Evolutionary conservation across 2,113 vertebrate genomes (phyloP).

Genomic region (Oreochromis aureus): DNA sequence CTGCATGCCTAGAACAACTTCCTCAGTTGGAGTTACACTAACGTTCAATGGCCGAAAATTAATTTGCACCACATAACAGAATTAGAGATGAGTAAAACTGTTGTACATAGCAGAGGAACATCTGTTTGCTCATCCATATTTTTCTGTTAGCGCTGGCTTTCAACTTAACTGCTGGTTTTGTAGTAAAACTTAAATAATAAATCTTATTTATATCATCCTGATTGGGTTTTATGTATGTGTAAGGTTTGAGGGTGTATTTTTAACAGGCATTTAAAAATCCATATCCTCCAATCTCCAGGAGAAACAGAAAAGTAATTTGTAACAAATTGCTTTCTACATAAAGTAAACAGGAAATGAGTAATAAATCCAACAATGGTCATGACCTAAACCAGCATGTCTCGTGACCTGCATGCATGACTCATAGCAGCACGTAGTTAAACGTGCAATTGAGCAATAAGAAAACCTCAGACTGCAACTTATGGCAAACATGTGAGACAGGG

Average conservation of each 20-base stretch:
- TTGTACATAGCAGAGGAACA: background rate
- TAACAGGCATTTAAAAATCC: background rate
- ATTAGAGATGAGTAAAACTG: background rate
- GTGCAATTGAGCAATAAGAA: background rate
- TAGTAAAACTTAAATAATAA: background rate
- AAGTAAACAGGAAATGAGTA: background rate
- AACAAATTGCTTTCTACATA: background rate
- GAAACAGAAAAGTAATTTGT: background rate
- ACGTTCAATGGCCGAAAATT: background rate
- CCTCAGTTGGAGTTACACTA: background rate
- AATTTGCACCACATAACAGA: background rate
- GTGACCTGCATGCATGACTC: background rate
- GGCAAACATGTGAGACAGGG: background rate
- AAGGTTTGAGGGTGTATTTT: background rate
- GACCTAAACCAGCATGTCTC: background rate
- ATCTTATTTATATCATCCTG: background rate
- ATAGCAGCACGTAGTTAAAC: background rate
- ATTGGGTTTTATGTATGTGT: background rate
- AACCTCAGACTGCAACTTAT: background rate
- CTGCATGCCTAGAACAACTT: background rate
- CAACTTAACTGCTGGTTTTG: background rate
- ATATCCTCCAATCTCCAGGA: background rate
- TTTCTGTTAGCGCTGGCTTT: background rate
- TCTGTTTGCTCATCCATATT: background rate
- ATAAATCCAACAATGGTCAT: background rate